A percentile compares a stretch with the other conserved stretches of the same genome.
Conservation (phyloP, 2,797 vertebrate genomes). For the Macrochelys suwanniensis region DNA sequence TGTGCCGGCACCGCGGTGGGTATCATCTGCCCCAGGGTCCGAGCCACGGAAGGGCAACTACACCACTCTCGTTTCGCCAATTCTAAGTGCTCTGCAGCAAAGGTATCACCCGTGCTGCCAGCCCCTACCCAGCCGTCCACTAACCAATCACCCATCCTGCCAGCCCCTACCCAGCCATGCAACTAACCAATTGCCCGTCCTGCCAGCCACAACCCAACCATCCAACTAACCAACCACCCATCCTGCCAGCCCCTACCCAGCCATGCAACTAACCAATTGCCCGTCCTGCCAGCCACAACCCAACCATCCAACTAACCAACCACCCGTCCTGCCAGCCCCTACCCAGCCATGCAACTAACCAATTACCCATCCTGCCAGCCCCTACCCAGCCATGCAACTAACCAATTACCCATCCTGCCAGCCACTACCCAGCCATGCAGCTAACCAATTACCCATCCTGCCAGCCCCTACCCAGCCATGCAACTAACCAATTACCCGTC, state of each 20-base stretch:
- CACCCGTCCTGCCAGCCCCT: not conserved
- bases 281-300: not conserved
- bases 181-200: no score
- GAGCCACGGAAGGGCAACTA: not conserved
- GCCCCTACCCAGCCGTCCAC: not conserved
- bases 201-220: not conserved
- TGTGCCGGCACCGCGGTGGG: not conserved
- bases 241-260: not conserved
- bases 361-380: no score
- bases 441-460: not conserved
- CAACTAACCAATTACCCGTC: no score
- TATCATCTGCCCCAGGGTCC: fast-evolving
- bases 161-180: no score
- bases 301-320: not conserved
- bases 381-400: not conserved
- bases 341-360: not conserved
- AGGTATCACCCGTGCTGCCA: not conserved
- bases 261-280: not conserved
- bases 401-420: not conserved
- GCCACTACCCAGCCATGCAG: not conserved
- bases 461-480: no score
- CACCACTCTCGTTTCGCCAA: fast-evolving
- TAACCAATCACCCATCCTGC: not conserved
- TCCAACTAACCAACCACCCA: not conserved
- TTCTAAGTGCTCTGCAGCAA: not conserved